These are phyloP conservation scores for Oophaga pumilio DNA, from an alignment of 2,113 vertebrate species.

Conservation along the genomic window DNA sequence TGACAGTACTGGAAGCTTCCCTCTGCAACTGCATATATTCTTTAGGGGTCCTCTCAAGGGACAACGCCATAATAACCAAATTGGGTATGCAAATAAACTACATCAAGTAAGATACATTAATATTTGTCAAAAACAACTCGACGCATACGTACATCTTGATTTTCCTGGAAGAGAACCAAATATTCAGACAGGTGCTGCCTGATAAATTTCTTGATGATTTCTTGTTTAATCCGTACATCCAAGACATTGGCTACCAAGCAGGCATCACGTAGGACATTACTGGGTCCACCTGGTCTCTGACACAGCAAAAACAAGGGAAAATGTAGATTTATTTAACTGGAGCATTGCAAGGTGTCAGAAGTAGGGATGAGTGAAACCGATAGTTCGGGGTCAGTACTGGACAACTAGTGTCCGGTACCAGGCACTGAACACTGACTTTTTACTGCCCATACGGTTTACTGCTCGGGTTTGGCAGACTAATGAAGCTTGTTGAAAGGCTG, in stretches of 20 bases:
- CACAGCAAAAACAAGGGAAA: slow-evolving; percentile 22
- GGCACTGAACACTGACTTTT: too few species aligned
- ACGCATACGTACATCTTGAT: slow-evolving; percentile 88
- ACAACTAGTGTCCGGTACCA: too few species aligned
- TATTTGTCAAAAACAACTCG: slow-evolving; percentile 37
- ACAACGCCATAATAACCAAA: too few species aligned
- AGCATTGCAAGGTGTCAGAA: neutral
- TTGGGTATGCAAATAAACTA: too few species aligned
- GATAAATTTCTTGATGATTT: slow-evolving; percentile 99
- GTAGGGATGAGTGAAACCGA: too few species aligned
- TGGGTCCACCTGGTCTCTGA: slow-evolving; percentile 92
- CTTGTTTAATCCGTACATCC: slow-evolving; percentile 94
- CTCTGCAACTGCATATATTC: too few species aligned
- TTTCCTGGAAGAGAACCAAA: slow-evolving; percentile 96
- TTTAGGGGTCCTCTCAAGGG: too few species aligned
- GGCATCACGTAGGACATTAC: slow-evolving; percentile 92
- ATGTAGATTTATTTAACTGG: neutral
- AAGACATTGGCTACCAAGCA: slow-evolving; percentile 94
- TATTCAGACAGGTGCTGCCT: slow-evolving; percentile 96
- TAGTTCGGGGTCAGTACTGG: too few species aligned
- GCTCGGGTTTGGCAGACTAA: too few species aligned
- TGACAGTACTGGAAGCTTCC: too few species aligned
- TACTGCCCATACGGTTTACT: too few species aligned
- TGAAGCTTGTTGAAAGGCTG: too few species aligned
- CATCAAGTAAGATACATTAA: neutral